Conservation (phyloP, 2,797 vertebrate genomes). For the Cichlasoma orientale region DNA sequence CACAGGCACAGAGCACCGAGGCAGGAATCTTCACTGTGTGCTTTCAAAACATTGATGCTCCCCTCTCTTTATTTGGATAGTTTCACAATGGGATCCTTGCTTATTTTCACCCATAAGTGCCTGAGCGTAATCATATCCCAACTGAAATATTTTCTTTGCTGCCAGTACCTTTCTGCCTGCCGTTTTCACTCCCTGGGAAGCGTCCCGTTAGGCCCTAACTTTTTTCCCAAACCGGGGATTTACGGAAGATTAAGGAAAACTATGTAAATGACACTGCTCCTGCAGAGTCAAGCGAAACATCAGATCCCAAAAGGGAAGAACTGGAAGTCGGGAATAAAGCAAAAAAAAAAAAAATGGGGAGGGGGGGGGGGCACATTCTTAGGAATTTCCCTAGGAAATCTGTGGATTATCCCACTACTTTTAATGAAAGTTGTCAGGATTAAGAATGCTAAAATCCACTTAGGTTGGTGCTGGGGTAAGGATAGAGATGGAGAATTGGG, state of each 20-base stretch:
- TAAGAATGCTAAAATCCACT: constrained; percentile 50
- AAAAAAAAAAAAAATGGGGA: neutral
- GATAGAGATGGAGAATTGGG: constrained; percentile 1
- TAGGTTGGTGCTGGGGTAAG: constrained; percentile 15
- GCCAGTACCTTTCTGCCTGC: constrained; percentile 57
- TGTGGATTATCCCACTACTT: constrained; percentile 69
- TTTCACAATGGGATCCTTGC: constrained; percentile 62
- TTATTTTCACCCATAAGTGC: constrained; percentile 78
- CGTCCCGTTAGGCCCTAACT: constrained; percentile 38
- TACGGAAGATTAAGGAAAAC: constrained; percentile 75
- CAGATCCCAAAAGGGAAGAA: constrained; percentile 43
- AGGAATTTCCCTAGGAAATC: constrained; percentile 71
- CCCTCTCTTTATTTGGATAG: constrained; percentile 74
- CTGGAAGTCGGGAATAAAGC: constrained; percentile 33
- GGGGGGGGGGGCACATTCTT: constrained; percentile 26
- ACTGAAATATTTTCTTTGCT: constrained; percentile 77
- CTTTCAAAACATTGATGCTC: constrained; percentile 74
- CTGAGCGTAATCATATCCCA: constrained; percentile 75
- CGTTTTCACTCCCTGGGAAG: constrained; percentile 59
- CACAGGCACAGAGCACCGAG: constrained; percentile 41
- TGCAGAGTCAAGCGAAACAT: constrained; percentile 60
- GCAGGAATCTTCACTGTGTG: constrained; percentile 62
- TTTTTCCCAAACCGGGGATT: constrained; percentile 60
- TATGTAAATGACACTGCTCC: constrained; percentile 75
- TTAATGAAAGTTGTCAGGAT: constrained; percentile 74